Base-by-base conservation (phyloP, 2,113 vertebrate species). In the Amazona vittata region DNA sequence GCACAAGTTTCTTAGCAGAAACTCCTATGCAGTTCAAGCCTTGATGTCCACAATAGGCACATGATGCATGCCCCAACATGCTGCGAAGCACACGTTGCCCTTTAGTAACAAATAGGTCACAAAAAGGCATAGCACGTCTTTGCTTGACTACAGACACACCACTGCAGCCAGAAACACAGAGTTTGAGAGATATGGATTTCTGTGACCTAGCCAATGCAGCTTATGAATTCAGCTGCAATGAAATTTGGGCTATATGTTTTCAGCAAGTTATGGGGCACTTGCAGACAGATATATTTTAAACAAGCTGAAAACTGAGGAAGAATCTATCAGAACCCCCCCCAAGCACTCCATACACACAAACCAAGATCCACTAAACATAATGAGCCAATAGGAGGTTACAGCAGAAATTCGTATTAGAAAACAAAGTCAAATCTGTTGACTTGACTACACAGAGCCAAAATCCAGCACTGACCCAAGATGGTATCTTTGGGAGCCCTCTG, bases 401-500 rank as follows among this genome's bases (percentile, higher is more conserved):
- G 41, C 44, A 78, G 49, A 47, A 74, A 57, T 11, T 5, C 47
- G 16, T 5, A 28, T 55, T 28, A n/a, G 5, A 15, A 62, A 74
- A 35, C 26, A 8, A 62, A 65, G 35, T 22, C 22, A 50, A 28
- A 14, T 41, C 8, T 31, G 47, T 33, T 64, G 43, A 22, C n/a
- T 14, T 43, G 39, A 28, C 17, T 41, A 37, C 47, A 14, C 37
- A 55, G 82, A 57, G 28, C 20, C n/a, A 52, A 47, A 59, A 35
- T 10, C 31, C 6, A 35, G 47, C 68, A 47, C 21, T 5, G 12
- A 33, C 14, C 12, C 0, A 1, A 15, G 57, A 11, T 1, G 6
- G 39, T 13, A 71, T 25, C 60, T 85, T 19, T 2, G 7, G 60
- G 55, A 85, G 31, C 33, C 33, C 44, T 39, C 60, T 62, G 60